A percentile compares a stretch with the other conserved stretches of the same genome.
phyloP scores from a whole-genome alignment of 2,797 vertebrate genomes.

The Lagodon rhomboides region DNA sequence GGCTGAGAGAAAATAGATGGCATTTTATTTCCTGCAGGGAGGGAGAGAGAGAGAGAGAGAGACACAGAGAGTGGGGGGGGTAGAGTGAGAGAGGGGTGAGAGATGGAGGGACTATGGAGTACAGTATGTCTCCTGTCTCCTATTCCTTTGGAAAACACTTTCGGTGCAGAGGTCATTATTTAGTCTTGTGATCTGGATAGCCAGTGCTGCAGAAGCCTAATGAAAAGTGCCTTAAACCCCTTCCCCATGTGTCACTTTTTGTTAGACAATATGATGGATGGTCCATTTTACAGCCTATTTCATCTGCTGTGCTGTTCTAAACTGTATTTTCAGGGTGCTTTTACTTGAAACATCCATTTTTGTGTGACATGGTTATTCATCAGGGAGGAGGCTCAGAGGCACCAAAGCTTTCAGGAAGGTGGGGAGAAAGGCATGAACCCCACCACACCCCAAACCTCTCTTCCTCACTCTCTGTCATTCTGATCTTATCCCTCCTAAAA shows the following conservation, averaged over 20 bases:
- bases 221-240: conserved; percentile 82
- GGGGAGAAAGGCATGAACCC: conserved; percentile 60
- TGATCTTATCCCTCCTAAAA: conserved; percentile 47
- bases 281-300: conserved; percentile 86
- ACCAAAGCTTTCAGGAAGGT: conserved; percentile 65
- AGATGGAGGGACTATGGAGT: conserved; percentile 61
- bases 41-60: conserved; percentile 40
- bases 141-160: conserved; percentile 71
- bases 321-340: conserved; percentile 87
- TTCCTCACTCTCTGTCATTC: conserved; percentile 39
- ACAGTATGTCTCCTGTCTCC: conserved; percentile 72
- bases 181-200: conserved; percentile 80
- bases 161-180: conserved; percentile 82
- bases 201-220: conserved; percentile 76
- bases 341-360: conserved; percentile 88
- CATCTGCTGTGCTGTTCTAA: conserved; percentile 84
- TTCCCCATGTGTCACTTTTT: conserved; percentile 78
- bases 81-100: conserved; percentile 15
- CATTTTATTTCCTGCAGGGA: conserved; percentile 76
- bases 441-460: conserved; percentile 31
- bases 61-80: conserved; percentile 38
- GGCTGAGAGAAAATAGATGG: conserved; percentile 74
- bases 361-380: conserved; percentile 88
- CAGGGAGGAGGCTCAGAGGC: conserved; percentile 75
- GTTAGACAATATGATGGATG: conserved; percentile 87